Base-by-base conservation (phyloP, 2,888 invertebrate genomes). In the Abscondita cerata region DNA sequence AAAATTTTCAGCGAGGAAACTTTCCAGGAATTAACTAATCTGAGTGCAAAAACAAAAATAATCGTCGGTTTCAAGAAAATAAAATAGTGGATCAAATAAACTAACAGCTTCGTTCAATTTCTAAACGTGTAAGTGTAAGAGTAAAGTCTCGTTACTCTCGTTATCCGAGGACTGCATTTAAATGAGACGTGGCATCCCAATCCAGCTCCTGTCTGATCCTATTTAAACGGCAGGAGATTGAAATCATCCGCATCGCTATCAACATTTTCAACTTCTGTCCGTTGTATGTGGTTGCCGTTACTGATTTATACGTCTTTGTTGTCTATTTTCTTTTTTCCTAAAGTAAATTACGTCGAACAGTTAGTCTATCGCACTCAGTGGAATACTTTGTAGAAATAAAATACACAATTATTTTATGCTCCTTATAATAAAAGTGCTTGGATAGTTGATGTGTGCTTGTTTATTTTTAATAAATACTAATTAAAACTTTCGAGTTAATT, bases 151-250 rank as follows among this genome's bases (percentile, higher is more conserved):
- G 70, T 70, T 70, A 68, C 58, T 66, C 65, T 68, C 69, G 71
- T 70, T 70, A 67, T 66, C 64, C 65, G 66, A 66, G 69, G 63
- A 68, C 65, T 68, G 70, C 70, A 70, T 71, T 70, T 66, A 71
- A 71, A 71, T 71, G 71, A 71, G 70, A 65, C 67, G 51, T 66
- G 51, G 53, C 63, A 59, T 50, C 58, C 64, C 59, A 55, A 60
- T 63, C 64, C 58, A 61, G 62, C 66, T 66, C 59, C 65, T 59
- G 64, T 62, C 64, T 71, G 72, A 73, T 71, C 72, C 73, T 66
- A 72, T 72, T 73, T 73, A 72, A 71, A 72, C 68, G 70, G 70
- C 67, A 72, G 69, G 72, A 73, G 72, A 72, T 72, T 73, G 73
- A 73, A 73, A 73, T 73, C 72, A 73, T 71, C 65, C 70, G 72